Conservation (phyloP, 2,797 vertebrate species). For the Sphenopsis melanotis region DNA sequence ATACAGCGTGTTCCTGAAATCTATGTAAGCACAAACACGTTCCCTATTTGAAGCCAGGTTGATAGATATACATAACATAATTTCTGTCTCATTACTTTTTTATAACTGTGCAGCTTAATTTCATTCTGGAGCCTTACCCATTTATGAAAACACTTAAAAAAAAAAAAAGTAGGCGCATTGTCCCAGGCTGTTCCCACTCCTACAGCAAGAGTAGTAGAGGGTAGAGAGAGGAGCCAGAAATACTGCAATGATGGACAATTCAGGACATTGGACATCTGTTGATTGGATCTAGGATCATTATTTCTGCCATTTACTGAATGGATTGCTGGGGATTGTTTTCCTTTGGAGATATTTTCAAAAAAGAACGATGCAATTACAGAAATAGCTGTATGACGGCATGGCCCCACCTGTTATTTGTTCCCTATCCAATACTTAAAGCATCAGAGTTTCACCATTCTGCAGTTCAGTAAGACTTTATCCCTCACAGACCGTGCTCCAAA, state of each 20-base stretch:
- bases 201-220: neutral
- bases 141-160: neutral
- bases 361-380: neutral
- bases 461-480: neutral
- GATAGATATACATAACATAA: fast-evolving
- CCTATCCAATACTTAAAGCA: neutral
- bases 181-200: neutral
- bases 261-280: neutral
- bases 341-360: neutral
- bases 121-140: neutral
- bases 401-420: neutral
- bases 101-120: neutral
- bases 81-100: neutral
- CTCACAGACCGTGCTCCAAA: neutral
- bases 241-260: neutral
- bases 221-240: neutral
- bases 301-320: neutral
- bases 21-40: neutral
- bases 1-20: neutral
- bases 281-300: neutral
- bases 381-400: neutral
- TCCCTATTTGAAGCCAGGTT: neutral
- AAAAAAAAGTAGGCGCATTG: neutral
- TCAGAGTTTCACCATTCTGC: neutral
- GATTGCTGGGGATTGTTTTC: neutral